Evolutionary conservation across 2,797 vertebrate genomes (phyloP).

Genomic region (Artibeus jamaicensis): DNA sequence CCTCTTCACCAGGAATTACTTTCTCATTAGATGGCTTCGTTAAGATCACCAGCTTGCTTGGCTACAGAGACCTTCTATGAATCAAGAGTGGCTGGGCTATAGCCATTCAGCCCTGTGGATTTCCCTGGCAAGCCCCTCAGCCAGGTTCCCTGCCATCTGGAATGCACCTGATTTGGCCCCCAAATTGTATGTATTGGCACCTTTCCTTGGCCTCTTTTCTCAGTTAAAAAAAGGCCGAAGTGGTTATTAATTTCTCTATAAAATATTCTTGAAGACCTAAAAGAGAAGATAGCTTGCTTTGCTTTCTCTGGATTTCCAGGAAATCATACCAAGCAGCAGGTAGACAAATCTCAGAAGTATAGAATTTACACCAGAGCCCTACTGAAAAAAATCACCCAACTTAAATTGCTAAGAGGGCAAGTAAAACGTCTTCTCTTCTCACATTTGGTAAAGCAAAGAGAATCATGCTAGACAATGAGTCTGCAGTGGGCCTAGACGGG

Average conservation of each 20-base stretch:
- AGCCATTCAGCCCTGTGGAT: background rate
- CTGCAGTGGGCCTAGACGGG: background rate
- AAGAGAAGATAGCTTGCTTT: background rate
- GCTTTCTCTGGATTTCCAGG: slow-evolving; percentile 21
- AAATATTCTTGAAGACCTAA: background rate
- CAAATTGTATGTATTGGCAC: background rate
- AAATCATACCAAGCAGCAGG: background rate
- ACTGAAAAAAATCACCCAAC: background rate
- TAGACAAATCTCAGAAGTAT: background rate
- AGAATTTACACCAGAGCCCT: background rate
- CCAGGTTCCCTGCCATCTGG: background rate
- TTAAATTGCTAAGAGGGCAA: background rate
- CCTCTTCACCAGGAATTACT: slow-evolving; percentile 22
- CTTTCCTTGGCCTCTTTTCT: background rate
- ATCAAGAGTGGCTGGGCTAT: background rate
- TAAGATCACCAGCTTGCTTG: background rate
- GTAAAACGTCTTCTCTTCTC: background rate
- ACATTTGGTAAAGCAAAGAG: slow-evolving; percentile 32
- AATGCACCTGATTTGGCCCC: slow-evolving; percentile 30
- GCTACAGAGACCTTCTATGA: background rate
- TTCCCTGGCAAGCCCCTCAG: background rate
- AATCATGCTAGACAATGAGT: background rate
- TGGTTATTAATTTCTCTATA: slow-evolving; percentile 19
- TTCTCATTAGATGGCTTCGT: slow-evolving; percentile 28
- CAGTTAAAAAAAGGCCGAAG: slow-evolving; percentile 33